Evolutionary conservation across 23 tunicate genomes (phyloP).

Genomic region (Phallusia fumigata): DNA sequence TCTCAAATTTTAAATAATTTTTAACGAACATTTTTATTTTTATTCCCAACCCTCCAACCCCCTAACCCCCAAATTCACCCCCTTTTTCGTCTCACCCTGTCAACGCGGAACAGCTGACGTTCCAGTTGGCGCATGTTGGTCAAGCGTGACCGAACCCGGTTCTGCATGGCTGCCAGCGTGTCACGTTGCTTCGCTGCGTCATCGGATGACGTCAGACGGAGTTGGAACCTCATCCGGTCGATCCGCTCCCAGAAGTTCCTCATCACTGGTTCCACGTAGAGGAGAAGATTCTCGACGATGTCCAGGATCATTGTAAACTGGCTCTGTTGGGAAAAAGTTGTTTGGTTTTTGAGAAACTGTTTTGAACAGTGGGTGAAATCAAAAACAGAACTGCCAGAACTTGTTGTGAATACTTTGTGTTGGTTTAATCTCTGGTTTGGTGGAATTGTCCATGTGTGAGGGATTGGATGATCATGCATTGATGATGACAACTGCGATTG

Average conservation of each 20-base stretch:
- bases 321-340: conserved; percentile 28
- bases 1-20: too few species aligned
- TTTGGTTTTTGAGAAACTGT: too few species aligned
- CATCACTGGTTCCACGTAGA: conserved; percentile 98
- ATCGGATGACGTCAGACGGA: conserved; percentile 88
- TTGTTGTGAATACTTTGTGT: too few species aligned
- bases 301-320: conserved; percentile 93
- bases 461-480: too few species aligned
- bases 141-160: conserved; percentile 55
- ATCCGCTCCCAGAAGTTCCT: conserved; percentile 76
- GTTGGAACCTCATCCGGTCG: conserved; percentile 74
- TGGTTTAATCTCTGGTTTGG: too few species aligned
- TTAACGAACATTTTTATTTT: too few species aligned
- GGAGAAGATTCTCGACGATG: conserved; percentile 91
- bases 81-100: conserved; percentile 55
- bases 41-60: too few species aligned
- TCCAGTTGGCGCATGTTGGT: conserved; percentile 82
- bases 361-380: too few species aligned
- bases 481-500: too few species aligned
- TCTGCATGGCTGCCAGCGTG: conserved; percentile 63
- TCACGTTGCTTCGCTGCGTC: conserved; percentile 71
- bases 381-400: too few species aligned
- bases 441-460: too few species aligned
- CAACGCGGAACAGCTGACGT: conserved; percentile 60
- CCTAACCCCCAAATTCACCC: too few species aligned